These are phyloP conservation scores for Drosophila mercatorum DNA, from an alignment of 2,888 invertebrate species.

Conservation along the genomic window DNA sequence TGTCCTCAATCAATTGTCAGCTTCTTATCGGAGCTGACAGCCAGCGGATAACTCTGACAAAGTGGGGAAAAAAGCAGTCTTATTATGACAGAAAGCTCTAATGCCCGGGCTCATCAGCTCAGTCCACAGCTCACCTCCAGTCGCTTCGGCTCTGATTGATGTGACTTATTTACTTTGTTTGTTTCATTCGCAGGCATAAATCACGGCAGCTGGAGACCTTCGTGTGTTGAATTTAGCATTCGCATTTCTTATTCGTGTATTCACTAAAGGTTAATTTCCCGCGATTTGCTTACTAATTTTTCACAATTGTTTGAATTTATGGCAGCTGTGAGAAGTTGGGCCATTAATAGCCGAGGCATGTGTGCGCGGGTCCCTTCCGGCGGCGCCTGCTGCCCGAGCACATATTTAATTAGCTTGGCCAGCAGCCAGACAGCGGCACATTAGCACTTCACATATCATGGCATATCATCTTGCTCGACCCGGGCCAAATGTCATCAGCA, in stretches of 20 bases:
- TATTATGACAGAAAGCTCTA: conserved; percentile 45
- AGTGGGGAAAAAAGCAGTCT: conserved; percentile 31
- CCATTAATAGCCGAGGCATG: background rate
- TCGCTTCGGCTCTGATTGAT: conserved; percentile 62
- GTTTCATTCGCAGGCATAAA: conserved; percentile 49
- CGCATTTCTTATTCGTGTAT: conserved; percentile 29
- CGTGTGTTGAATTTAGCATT: conserved; percentile 69
- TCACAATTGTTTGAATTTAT: conserved; percentile 36
- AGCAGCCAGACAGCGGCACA: conserved; percentile 40
- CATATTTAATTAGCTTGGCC: conserved; percentile 36
- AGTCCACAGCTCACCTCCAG: conserved; percentile 10
- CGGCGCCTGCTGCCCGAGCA: conserved; percentile 2
- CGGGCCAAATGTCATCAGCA: conserved; percentile 72
- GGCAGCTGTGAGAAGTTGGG: conserved; percentile 6
- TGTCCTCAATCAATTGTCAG: conserved; percentile 63
- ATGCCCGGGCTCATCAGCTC: conserved; percentile 18
- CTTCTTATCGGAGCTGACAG: conserved; percentile 44
- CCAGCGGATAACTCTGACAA: conserved; percentile 57
- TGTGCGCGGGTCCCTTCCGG: background rate
- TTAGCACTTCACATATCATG: conserved; percentile 58
- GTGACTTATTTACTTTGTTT: conserved; percentile 25
- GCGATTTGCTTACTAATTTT: conserved; percentile 47
- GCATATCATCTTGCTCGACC: conserved; percentile 24
- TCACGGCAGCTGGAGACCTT: conserved; percentile 35
- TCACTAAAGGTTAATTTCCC: conserved; percentile 29